Evolutionary conservation across 2,113 vertebrate genomes (phyloP), one percentile per base, ranked within the genome.

Genomic region (Phodopus roborovskii): DNA sequence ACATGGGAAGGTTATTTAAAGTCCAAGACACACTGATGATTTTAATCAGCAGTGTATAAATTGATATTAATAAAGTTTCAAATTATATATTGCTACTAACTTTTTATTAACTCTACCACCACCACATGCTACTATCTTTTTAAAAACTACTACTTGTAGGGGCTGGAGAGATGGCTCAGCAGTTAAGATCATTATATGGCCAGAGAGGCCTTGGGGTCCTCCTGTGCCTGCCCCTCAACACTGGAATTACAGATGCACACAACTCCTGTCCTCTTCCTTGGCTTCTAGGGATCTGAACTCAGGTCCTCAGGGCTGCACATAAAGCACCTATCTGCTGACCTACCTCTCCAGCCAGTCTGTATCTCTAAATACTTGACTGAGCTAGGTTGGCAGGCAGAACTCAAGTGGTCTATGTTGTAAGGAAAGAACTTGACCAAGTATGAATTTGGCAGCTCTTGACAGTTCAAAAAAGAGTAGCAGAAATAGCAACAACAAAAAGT

Each of bases 381-480:
- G 30, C 17, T 86, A 66, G 45, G 26, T 5, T 77, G 75, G 58
- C 26, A 88, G 87, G 11, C 45, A 33, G 30, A 78, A 24, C 26
- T 78, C 48, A 74, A 78, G 39, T 68, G 68, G 28, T 62, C 95
- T 60, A 71, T 58, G 16, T n/a, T 94, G 30, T 56, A 88, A 45
- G 77, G 86, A 91, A 64, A 79, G n/a, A 92, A 19, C 3, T 88
- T 90, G n/a, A 90, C 68, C 28, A 84, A 94, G 16, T 74, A 45
- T 81, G 71, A 56, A 68, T 45, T 39, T 81, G 50, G 16, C 26
- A 85, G 87, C 81, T 36, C 7, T n/a, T 71, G 39, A 28, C 26
- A 64, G 24, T 36, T 92, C 48, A 95, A 78, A 83, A 93, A 79
- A 92, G 28, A 94, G 10, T 79, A 66, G 73, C 30, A 89, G 39